phyloP scores from a whole-genome alignment of 1,140 invertebrate genomes.

The Eriosoma lanigerum region DNA sequence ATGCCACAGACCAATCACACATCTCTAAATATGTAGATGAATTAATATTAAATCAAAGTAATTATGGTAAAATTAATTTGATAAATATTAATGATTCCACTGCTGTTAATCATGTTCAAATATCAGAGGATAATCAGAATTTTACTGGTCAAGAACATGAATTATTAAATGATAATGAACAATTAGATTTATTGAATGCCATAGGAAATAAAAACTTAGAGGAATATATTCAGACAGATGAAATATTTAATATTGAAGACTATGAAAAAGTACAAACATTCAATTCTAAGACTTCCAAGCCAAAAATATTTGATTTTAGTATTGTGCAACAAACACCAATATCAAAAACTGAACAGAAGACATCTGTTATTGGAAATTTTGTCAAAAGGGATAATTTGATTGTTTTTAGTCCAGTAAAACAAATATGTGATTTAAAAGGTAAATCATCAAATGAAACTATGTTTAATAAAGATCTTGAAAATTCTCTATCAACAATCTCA shows the following conservation, averaged over 20 bases:
- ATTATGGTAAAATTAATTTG: neutral
- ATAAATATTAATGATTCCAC: neutral
- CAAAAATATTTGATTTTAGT: slow-evolving; percentile 35
- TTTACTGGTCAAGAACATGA: neutral
- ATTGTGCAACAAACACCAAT: slow-evolving; percentile 31
- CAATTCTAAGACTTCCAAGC: neutral
- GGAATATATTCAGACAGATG: neutral
- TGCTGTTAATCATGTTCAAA: too few relatives aligned
- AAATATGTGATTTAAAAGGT: neutral
- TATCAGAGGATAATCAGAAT: neutral
- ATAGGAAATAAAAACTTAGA: neutral
- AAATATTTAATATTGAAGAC: neutral
- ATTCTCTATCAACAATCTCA: neutral
- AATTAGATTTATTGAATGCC: neutral
- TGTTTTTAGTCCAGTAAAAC: slow-evolving; percentile 11
- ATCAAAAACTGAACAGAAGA: neutral
- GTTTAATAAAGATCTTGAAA: neutral
- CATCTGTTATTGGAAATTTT: neutral
- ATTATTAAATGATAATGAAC: neutral
- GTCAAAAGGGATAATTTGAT: slow-evolving; percentile 16
- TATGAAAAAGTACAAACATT: slow-evolving; percentile 3
- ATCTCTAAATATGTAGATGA: neutral
- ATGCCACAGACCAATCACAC: neutral
- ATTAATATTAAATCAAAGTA: neutral
- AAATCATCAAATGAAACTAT: neutral